Evolutionary conservation across 1,140 invertebrate genomes (phyloP).

Genomic region (Danaus plexippus): DNA sequence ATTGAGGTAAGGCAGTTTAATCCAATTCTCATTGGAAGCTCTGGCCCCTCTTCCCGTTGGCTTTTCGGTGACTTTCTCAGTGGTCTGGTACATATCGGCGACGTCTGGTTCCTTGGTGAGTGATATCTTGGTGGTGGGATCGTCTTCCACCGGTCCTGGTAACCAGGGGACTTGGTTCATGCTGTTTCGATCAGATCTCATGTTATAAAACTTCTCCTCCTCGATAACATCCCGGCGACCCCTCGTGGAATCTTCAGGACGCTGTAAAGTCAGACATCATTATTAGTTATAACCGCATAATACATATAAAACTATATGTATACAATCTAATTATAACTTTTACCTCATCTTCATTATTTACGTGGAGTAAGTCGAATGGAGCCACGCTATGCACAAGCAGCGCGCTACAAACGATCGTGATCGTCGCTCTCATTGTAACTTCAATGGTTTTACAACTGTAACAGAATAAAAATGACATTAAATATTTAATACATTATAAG

Average conservation of each 20-base stretch:
- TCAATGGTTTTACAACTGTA: too few species aligned
- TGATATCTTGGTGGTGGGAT: conserved; percentile 54
- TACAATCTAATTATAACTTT: too few species aligned
- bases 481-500: too few species aligned
- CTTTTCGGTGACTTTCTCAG: conserved; percentile 61
- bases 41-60: conserved; percentile 62
- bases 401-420: too few species aligned
- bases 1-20: conserved; percentile 61
- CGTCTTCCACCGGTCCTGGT: conserved; percentile 48
- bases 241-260: conserved; percentile 27
- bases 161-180: conserved; percentile 56
- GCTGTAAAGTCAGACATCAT: too few species aligned
- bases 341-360: too few species aligned
- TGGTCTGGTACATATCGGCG: conserved; percentile 49
- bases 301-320: too few species aligned
- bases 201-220: conserved; percentile 64
- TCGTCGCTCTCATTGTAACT: too few species aligned
- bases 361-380: too few species aligned
- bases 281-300: too few species aligned
- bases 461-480: too few species aligned
- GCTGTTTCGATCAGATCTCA: conserved; percentile 37
- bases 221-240: conserved; percentile 61
- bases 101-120: conserved; percentile 45
- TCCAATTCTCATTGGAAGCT: conserved; percentile 68
- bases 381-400: too few species aligned